These are phyloP conservation scores for Tupiocoris notatus DNA, from an alignment of 2,888 invertebrate species.

Conservation along the genomic window DNA sequence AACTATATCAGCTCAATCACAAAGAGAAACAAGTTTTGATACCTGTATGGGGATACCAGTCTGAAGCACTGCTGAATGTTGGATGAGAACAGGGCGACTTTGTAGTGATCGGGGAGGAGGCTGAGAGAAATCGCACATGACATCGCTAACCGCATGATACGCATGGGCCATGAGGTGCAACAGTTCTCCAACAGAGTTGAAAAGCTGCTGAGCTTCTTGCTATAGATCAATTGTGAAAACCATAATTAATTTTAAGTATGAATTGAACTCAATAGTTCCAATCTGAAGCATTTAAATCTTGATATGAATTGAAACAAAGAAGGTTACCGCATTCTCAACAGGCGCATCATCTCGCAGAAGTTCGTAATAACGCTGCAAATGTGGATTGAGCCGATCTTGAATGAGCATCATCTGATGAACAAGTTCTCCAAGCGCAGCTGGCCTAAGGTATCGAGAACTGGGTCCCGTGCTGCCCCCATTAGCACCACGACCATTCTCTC, in stretches of 20 bases:
- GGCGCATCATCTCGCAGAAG: constrained; percentile 64
- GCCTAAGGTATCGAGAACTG: constrained; percentile 43
- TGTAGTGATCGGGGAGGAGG: constrained; percentile 68
- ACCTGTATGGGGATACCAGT: constrained; percentile 67
- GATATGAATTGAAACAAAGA: neutral
- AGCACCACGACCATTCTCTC: constrained; percentile 11
- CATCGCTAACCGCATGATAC: constrained; percentile 84
- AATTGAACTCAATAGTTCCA: too few species aligned
- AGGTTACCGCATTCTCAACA: constrained; percentile 53
- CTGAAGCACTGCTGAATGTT: constrained; percentile 66
- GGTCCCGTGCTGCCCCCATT: neutral
- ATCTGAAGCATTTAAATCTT: neutral
- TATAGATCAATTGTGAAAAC: constrained; percentile 27
- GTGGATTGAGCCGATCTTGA: constrained; percentile 65
- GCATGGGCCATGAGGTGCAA: constrained; percentile 85
- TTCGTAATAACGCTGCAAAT: constrained; percentile 63
- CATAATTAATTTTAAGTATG: neutral
- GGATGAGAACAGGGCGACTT: constrained; percentile 70
- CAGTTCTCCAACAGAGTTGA: constrained; percentile 73
- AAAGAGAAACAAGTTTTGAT: neutral
- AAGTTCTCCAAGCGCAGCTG: constrained; percentile 52
- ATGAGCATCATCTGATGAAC: constrained; percentile 59
- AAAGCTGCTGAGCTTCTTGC: constrained; percentile 52
- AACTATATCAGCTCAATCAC: too few species aligned
- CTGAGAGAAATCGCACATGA: constrained; percentile 69